Evolutionary conservation across 2,888 invertebrate species (phyloP), one percentile per base, ranked within the genome.

Genomic region (Acrobasis suavella): DNA sequence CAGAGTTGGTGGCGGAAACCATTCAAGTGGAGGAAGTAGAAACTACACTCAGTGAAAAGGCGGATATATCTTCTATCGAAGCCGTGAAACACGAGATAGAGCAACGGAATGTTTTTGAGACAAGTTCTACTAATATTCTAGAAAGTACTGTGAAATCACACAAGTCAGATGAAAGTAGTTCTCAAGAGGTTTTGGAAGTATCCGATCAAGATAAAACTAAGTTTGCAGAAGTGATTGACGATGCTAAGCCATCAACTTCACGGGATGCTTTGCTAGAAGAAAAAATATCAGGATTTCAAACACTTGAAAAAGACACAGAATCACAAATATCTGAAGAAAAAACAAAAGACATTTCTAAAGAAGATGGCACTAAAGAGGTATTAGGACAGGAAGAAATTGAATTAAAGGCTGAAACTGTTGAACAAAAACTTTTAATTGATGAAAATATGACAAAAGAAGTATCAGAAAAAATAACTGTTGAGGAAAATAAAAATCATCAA

Each of bases 391-490:
- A 50, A 32, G 6, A 62, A 15, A 56, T n/a, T 17, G 22, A 56
- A 56, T n/a, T 50, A 46, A n/a, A 17, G 0, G 38, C 58, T 50
- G 49, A 65, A 50, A 38, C 55, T 50, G n/a, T 46, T 50, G 32
- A 32, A 32, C 32, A 32, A 1, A 32, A 5, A 32, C 8, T 32
- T 32, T 32, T 32, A 8, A 32, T 32, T 8, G 32, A 32, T 32
- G 32, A 7, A 7, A 32, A 3, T 1, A 22, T 3, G 2, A 22
- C 22, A 2, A 22, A 22, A 22, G 22, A 22, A 22, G 22, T 22
- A 22, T 3, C 22, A 2, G 22, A 22, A 22, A 22, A 22, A 22
- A 22, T 22, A 22, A 22, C 22, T 22, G 22, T 22, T 3, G 22
- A 22, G 22, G 22, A 22, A 22, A 22, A 22, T 22, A 22, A 22